Evolutionary conservation across 2,113 vertebrate species (phyloP).

Genomic region (Octodon degus): DNA sequence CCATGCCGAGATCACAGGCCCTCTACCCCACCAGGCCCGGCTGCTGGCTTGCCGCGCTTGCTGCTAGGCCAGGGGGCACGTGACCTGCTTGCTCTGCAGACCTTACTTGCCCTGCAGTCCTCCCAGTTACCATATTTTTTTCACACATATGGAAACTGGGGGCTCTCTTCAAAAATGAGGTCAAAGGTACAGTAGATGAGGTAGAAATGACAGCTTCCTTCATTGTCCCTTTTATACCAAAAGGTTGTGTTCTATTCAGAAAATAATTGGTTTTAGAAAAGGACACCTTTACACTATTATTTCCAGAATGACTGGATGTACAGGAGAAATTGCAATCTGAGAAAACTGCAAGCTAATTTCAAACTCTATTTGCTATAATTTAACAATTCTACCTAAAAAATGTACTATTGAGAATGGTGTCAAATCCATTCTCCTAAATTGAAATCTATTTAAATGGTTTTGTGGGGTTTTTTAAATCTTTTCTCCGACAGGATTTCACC

Average conservation of each 20-base stretch:
- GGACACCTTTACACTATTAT: slow-evolving; percentile 44
- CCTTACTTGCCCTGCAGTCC: background rate
- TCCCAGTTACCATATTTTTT: slow-evolving; percentile 6
- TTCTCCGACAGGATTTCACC: too few relatives aligned
- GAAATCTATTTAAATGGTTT: slow-evolving; percentile 52
- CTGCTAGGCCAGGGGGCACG: background rate
- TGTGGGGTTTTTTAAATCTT: too few relatives aligned
- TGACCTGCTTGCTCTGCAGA: background rate
- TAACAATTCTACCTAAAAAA: slow-evolving; percentile 67
- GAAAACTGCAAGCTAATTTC: slow-evolving; percentile 73
- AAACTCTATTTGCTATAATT: slow-evolving; percentile 65
- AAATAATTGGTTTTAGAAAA: slow-evolving; percentile 64
- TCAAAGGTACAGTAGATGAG: slow-evolving; percentile 20
- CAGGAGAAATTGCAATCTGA: slow-evolving; percentile 69
- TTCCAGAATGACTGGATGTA: slow-evolving; percentile 52
- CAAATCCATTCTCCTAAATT: slow-evolving; percentile 62
- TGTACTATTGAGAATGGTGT: slow-evolving; percentile 8
- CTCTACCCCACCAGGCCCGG: background rate
- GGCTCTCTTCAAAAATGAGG: slow-evolving; percentile 55
- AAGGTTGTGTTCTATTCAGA: slow-evolving; percentile 43
- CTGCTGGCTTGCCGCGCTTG: background rate
- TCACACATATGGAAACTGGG: background rate
- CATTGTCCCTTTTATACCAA: slow-evolving; percentile 16
- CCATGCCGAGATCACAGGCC: background rate
- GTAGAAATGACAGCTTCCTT: background rate